Base-by-base conservation (phyloP, 2,113 vertebrate species). In the Egretta garzetta region DNA sequence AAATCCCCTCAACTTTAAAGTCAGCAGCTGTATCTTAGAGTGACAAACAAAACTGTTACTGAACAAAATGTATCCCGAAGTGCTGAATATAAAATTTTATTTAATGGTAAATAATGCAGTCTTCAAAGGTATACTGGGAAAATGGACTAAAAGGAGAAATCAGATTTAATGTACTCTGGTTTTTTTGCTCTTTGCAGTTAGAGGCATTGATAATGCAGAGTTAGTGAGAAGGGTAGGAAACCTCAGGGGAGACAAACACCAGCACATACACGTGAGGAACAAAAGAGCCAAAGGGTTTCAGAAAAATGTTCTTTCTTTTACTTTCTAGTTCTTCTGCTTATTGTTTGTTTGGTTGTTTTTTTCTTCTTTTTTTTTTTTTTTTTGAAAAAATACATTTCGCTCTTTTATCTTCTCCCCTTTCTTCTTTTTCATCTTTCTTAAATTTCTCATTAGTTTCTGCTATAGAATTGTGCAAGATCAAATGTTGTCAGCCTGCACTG, bases 401-500 rank as follows among this genome's bases (percentile, higher is more conserved):
- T 64, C 30, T 92, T 87, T 91, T 88, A 83, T 88, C 59, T 92
- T 41, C n/a, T 55, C 17, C 4, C 27, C 45, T 64, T 63, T 35
- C 52, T 67, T 90, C 73, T 71, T 86, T 88, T 95, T 85, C 30
- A 72, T 81, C 66, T 81, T 80, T 79, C 76, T 75, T 92, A 84
- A 81, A 84, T 86, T 59, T 95, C 88, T 93, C 64, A 67, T 86
- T 84, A 91, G 47, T 70, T 83, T 71, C 39, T 83, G 39, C 60
- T 64, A 4, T 58, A 37, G 62, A 72, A n/a, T 81, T 79, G 30
- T 80, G 59, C 68, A 80, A 86, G 88, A 96, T 94, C 58, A 94
- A 91, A 83, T 83, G 88, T 5, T 85, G 90, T 82, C 95, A 97
- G 68, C 68, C 86, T 85, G 70, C 28, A 15, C 64, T 89, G 93